phyloP scores from a whole-genome alignment of 2,888 invertebrate species.

The Athrips mouffetella region DNA sequence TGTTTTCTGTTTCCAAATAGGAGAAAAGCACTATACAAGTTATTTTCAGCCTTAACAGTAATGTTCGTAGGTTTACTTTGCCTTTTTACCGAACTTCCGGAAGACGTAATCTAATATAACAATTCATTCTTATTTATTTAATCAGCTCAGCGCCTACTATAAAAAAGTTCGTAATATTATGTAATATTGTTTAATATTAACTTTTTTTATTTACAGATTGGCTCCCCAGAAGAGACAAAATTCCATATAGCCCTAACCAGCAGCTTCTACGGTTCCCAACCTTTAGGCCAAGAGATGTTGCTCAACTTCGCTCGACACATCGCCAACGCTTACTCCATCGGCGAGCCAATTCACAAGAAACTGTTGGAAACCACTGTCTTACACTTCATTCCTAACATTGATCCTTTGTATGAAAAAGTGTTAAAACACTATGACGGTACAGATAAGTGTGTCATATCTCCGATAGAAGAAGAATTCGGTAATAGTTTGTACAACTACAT shows the following conservation, averaged over 20 bases:
- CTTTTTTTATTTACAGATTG: conserved; percentile 77
- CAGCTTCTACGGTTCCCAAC: conserved; percentile 88
- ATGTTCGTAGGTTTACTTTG: too few relatives aligned
- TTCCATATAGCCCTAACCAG: conserved; percentile 91
- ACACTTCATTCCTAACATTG: conserved; percentile 85
- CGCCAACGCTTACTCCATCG: conserved; percentile 82
- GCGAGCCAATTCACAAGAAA: conserved; percentile 80
- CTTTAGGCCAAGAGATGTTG: conserved; percentile 89
- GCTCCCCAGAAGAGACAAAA: conserved; percentile 87
- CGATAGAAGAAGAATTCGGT: conserved; percentile 80
- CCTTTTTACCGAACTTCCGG: too few relatives aligned
- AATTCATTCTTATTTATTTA: too few relatives aligned
- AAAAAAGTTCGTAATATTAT: too few relatives aligned
- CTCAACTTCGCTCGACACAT: conserved; percentile 91
- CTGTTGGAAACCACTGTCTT: conserved; percentile 85
- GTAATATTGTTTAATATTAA: not conserved
- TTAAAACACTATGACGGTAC: conserved; percentile 45
- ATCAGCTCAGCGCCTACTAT: too few relatives aligned
- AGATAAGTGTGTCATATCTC: conserved; percentile 51
- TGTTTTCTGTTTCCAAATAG: too few relatives aligned
- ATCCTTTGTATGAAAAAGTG: conserved; percentile 50
- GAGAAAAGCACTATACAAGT: too few relatives aligned
- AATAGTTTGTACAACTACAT: conserved; percentile 77
- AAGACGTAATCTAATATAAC: too few relatives aligned
- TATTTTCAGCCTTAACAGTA: too few relatives aligned